Evolutionary conservation across 1,140 invertebrate genomes (phyloP).

Genomic region (Drosophila punjabiensis): DNA sequence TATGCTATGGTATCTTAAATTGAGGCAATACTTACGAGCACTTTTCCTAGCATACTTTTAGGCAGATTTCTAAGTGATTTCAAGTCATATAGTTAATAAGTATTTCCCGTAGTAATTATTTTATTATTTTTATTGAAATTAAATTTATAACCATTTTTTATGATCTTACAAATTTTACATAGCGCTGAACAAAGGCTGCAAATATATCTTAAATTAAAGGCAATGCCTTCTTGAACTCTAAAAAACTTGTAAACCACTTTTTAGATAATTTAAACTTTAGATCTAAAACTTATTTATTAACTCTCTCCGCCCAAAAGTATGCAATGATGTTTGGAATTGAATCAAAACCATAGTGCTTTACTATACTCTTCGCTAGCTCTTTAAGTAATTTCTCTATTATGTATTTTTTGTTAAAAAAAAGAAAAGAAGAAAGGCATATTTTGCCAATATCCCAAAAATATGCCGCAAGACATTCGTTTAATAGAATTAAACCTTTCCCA

Average conservation of each 20-base stretch:
- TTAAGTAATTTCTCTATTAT: not conserved
- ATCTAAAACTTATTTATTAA: no score
- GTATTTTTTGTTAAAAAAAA: not conserved
- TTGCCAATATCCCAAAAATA: not conserved
- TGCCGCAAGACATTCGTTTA: slow-evolving; percentile 5
- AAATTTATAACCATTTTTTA: no score
- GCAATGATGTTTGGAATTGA: no score
- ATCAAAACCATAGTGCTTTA: not conserved
- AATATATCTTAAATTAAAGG: no score
- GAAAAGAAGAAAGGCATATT: not conserved
- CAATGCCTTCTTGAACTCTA: no score
- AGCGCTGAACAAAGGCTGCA: no score
- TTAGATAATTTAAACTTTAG: no score
- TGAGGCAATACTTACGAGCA: no score
- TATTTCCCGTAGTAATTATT: not conserved
- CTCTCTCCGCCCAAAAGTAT: no score
- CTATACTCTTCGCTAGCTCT: not conserved
- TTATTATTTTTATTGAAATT: not conserved
- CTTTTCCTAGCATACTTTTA: not conserved
- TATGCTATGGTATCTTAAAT: not conserved
- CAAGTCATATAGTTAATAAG: no score
- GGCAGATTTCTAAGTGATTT: not conserved
- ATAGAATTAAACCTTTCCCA: slow-evolving; percentile 18
- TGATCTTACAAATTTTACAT: no score
- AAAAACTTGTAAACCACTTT: no score